A percentile compares a stretch with the other conserved stretches of the same genome.
These are phyloP conservation scores for Hippocampus comes DNA, from an alignment of 2,113 vertebrate genomes.

Conservation along the genomic window DNA sequence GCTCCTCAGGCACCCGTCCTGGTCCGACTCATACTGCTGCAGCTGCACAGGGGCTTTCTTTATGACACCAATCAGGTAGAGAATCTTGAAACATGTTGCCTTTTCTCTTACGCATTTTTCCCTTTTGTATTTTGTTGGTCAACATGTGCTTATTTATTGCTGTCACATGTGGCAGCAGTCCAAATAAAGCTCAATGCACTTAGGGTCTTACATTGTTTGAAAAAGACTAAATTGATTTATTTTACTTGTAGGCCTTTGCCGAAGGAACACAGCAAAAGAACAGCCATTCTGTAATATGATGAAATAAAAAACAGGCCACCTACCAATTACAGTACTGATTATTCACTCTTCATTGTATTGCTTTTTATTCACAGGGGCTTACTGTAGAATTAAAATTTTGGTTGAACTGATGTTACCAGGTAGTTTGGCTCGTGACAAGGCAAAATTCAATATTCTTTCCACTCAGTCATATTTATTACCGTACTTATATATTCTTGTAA, in stretches of 20 bases:
- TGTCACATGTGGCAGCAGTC: neutral
- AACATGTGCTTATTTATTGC: neutral
- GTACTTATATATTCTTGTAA: neutral
- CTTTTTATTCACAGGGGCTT: too few relatives aligned
- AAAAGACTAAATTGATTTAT: too few relatives aligned
- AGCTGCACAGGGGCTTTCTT: constrained; percentile 82
- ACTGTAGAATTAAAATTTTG: neutral
- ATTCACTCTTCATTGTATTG: too few relatives aligned
- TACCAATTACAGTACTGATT: too few relatives aligned
- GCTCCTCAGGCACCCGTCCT: constrained; percentile 74
- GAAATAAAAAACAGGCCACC: too few relatives aligned
- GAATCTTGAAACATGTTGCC: neutral
- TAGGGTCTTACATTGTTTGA: too few relatives aligned
- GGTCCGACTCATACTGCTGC: constrained; percentile 83
- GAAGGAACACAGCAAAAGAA: too few relatives aligned
- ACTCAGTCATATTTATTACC: neutral
- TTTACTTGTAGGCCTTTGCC: too few relatives aligned
- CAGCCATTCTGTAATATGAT: too few relatives aligned
- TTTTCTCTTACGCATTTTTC: neutral
- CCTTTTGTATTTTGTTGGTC: neutral
- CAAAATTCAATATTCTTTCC: too few relatives aligned
- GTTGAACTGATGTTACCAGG: neutral
- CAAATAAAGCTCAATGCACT: neutral
- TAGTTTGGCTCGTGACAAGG: neutral
- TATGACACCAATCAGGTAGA: constrained; percentile 87